Evolutionary conservation across 2,113 vertebrate species (phyloP), one percentile per base, ranked within the genome.

Genomic region (Steatornis caripensis): DNA sequence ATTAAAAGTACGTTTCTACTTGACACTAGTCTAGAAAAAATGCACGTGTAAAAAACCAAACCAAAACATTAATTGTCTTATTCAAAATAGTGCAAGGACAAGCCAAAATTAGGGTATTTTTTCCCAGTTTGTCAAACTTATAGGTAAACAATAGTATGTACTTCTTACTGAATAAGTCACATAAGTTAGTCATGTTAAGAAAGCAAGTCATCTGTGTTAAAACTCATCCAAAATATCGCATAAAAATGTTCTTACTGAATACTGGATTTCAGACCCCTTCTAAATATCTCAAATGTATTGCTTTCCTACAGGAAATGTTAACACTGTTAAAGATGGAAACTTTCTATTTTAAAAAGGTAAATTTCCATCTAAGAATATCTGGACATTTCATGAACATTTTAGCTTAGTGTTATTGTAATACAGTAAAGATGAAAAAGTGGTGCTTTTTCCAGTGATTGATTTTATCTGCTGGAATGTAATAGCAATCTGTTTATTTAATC

Each of bases 401-500:
- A 77, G 20, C 10, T 65, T 84, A 76, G 24, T 84, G 6, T 65
- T 72, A 48, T 19, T 62, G 55, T 82, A 72, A 72, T 49, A 85
- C 34, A 58, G 19, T 57, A 45, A 88, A 95, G 69, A 60, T 37
- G 27, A 71, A 89, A 75, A 86, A 75, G 4, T 1, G 1, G 15
- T 45, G 49, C 1, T 48, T 80, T 89, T 49, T 49, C 37, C 41
- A 51, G 15, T 87, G n/a, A 55, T 70, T 76, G 54, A 74, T 94
- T 83, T 90, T 95, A 93, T 85, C 88, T 91, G 15, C n/a, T 89
- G 46, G 19, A 66, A 85, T 85, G 64, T 79, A 96, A 95, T 80
- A 93, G 54, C 26, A 83, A 89, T 74, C 79, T 90, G 32, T 91
- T 97, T 95, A 83, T 89, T 87, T 93, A 96, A 95, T 95, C 84